Conservation (phyloP, 2,797 vertebrate genomes). For the Typhlichthys eigenmanni region DNA sequence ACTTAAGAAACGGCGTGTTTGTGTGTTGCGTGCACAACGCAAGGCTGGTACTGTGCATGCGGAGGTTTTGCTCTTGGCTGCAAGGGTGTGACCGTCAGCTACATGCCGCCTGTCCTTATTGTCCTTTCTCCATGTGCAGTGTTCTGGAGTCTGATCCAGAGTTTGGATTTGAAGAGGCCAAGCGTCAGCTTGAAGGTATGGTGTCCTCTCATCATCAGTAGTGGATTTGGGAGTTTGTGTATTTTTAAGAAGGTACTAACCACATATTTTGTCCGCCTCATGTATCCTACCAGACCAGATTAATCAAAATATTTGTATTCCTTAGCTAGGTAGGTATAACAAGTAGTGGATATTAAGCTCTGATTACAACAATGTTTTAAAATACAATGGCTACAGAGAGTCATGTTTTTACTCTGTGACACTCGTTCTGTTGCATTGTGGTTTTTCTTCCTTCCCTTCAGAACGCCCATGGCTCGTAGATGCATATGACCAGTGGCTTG, state of each 20-base stretch:
- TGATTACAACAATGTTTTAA: not conserved
- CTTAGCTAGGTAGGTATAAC: no score
- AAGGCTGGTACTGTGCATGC: no score
- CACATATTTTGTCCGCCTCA: not conserved
- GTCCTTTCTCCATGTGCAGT: slow-evolving; percentile 61
- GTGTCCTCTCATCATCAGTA: not conserved
- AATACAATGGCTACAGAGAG: not conserved
- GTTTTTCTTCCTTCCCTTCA: slow-evolving; percentile 50
- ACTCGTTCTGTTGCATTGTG: not conserved
- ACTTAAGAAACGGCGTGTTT: no score
- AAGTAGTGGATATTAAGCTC: no score
- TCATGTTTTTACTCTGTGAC: not conserved
- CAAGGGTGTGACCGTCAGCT: no score
- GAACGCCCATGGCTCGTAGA: slow-evolving; percentile 95
- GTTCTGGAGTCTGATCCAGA: slow-evolving; percentile 93
- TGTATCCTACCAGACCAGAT: not conserved
- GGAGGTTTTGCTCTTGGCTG: no score
- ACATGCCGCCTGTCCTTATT: not conserved
- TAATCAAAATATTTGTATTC: not conserved
- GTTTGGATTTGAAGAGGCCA: slow-evolving; percentile 96
- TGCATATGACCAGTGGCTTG: slow-evolving; percentile 87
- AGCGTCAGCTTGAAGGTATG: slow-evolving; percentile 92
- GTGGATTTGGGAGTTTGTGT: no score
- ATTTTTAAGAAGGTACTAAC: not conserved
- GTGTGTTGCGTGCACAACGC: no score